phyloP scores from a whole-genome alignment of 2,888 invertebrate species.

The Crossocerus cetratus region DNA sequence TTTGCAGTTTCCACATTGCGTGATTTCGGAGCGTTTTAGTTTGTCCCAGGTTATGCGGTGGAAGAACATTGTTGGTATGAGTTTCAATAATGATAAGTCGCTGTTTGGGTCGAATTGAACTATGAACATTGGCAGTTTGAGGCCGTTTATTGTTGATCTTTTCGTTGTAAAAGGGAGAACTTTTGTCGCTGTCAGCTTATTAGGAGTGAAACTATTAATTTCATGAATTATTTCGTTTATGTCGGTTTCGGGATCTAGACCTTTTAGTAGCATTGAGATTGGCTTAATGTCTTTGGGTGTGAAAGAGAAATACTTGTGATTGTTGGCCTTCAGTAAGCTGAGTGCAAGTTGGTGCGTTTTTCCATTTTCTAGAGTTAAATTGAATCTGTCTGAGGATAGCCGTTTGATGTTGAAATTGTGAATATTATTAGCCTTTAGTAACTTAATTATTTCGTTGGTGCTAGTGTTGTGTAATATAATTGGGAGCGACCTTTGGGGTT shows the following conservation, averaged over 20 bases:
- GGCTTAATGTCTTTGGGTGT: background rate
- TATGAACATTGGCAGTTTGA: background rate
- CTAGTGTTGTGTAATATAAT: background rate
- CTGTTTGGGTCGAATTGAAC: background rate
- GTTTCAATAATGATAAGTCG: background rate
- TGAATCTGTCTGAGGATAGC: background rate
- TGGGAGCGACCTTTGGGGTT: too few relatives aligned
- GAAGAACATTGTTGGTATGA: background rate
- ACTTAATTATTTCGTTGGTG: background rate
- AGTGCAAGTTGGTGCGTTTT: background rate
- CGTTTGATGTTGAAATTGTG: too few relatives aligned
- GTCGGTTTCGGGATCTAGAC: background rate
- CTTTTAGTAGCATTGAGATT: background rate
- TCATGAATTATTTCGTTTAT: background rate
- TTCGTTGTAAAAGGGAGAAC: background rate
- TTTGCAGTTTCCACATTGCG: constrained; percentile 3
- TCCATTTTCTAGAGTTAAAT: background rate
- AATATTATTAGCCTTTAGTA: background rate
- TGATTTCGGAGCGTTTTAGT: background rate
- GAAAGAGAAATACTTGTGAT: background rate
- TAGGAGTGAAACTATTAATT: background rate
- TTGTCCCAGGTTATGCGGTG: constrained; percentile 1
- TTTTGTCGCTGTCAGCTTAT: background rate
- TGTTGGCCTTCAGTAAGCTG: background rate
- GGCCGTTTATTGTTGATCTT: background rate